These are phyloP conservation scores for Tetramorium parvispinum DNA, from an alignment of 1,140 invertebrate species.

Conservation along the genomic window DNA sequence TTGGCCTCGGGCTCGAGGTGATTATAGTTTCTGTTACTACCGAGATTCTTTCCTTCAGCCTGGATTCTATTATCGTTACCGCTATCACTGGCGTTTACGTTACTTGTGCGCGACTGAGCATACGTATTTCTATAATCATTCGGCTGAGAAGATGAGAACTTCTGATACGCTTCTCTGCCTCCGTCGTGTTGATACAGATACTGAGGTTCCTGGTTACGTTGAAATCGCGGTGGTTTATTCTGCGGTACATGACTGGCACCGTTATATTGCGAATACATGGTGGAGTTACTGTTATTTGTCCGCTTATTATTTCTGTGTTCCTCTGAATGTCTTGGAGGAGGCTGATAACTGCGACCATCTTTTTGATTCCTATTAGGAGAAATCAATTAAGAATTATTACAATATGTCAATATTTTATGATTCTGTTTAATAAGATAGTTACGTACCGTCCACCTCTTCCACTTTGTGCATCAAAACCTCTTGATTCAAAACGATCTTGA, in stretches of 20 bases:
- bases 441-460: conserved; percentile 78
- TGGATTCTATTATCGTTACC: conserved; percentile 64
- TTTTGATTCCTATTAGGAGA: conserved; percentile 57
- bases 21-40: conserved; percentile 68
- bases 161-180: conserved; percentile 64
- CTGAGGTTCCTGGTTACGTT: conserved; percentile 78
- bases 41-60: conserved; percentile 66
- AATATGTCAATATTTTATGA: background rate
- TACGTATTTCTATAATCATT: conserved; percentile 70
- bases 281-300: conserved; percentile 68
- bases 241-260: conserved; percentile 73
- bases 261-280: conserved; percentile 71
- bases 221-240: conserved; percentile 83
- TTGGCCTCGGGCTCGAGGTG: conserved; percentile 66
- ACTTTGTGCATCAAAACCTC: conserved; percentile 71
- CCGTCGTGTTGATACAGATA: conserved; percentile 74
- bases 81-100: conserved; percentile 57
- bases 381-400: background rate
- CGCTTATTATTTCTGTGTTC: conserved; percentile 76
- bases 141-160: conserved; percentile 33
- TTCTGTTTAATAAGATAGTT: background rate
- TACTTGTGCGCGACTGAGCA: conserved; percentile 71
- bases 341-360: conserved; percentile 77
- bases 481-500: conserved; percentile 76
- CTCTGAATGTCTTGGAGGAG: conserved; percentile 78